Evolutionary conservation across 2,797 vertebrate genomes (phyloP), one percentile per base, ranked within the genome.

Genomic region (Psittacula derbiana): DNA sequence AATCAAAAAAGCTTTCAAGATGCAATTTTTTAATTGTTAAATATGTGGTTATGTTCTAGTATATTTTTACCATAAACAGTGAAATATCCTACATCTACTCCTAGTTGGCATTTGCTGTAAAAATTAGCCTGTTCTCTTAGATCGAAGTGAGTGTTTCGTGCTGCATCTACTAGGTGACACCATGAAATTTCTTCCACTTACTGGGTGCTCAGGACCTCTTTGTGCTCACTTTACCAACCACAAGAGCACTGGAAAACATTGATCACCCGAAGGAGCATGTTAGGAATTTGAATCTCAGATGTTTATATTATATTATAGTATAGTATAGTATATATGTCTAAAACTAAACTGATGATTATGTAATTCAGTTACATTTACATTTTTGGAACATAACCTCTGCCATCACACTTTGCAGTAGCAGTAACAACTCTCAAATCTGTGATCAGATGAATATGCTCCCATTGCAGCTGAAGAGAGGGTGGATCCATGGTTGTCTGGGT

Each of bases 1-100:
- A 96, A 94, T 97, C 96, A 97, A 97, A 98, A 95, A 96, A 94
- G 88, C 80, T 97, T 97, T 97, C 95, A 97, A 95, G 96, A 95
- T 93, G 52, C 47, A 95, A 86, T 28, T 49, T 82, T 91, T 90
- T 94, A 25, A 50, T 88, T 41, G 78, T 69, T 65, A 96, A 95
- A 80, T 84, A 66, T 52, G 15, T 2, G 14, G 36, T 88, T 91
- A 67, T 66, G 46, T 88, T 88, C 69, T 94, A 74, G 94, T 94
- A 80, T 61, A 87, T 94, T 92, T 95, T 95, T 92, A 89, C 91
- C 62, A 78, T 64, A 60, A 93, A 73, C 6, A 14, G 20, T 16
- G 25, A 94, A 90, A 90, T 91, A 95, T 73, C 82, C 60, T 78
- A 43, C 47, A 81, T 93, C 28, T 87, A 47, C 43, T 52, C 30